phyloP scores from a whole-genome alignment of 2,888 invertebrate species.

The Vannuccia rotundouncinata region DNA sequence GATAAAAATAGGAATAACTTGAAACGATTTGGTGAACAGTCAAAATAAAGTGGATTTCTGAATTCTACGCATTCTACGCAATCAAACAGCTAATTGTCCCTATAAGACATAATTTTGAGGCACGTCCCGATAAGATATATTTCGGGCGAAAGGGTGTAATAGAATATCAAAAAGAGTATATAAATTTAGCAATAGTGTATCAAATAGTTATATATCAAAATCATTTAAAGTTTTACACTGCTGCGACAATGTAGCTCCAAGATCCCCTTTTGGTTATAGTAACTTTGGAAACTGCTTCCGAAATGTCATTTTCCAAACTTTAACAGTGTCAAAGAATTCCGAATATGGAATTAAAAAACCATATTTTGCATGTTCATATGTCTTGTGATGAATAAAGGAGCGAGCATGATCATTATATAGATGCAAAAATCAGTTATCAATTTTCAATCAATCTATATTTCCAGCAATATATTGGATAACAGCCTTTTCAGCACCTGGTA shows the following conservation, averaged over 20 bases:
- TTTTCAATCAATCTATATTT: background rate
- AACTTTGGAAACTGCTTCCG: background rate
- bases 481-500: background rate
- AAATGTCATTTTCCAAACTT: background rate
- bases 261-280: background rate
- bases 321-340: background rate
- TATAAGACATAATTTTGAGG: too few species aligned
- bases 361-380: background rate
- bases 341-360: background rate
- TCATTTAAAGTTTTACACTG: too few species aligned
- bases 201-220: too few species aligned
- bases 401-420: background rate
- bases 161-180: too few species aligned
- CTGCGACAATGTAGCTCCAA: background rate
- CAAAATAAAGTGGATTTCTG: too few species aligned
- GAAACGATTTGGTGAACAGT: too few species aligned
- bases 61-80: too few species aligned
- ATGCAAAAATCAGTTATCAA: background rate
- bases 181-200: too few species aligned
- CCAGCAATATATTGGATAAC: background rate
- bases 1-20: too few species aligned
- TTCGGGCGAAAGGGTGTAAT: too few species aligned
- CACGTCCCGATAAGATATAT: too few species aligned
- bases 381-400: background rate
- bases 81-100: too few species aligned